Percentiles rank a stretch among this genome's conserved stretches.
These are phyloP conservation scores for Rhinoderma darwinii DNA, from an alignment of 2,113 vertebrate genomes.

Conservation along the genomic window DNA sequence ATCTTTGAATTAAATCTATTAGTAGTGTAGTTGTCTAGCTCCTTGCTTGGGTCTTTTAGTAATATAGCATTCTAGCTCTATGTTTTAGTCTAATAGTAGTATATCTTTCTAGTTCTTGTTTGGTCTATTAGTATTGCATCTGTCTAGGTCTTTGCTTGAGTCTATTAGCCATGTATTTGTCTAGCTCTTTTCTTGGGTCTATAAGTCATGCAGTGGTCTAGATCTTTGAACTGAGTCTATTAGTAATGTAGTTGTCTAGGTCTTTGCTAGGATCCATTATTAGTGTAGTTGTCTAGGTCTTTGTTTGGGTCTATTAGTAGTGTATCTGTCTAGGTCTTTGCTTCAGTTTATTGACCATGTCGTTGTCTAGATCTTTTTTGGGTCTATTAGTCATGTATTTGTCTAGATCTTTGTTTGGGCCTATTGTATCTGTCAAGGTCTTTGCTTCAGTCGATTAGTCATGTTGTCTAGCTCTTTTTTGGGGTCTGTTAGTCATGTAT, in stretches of 20 bases:
- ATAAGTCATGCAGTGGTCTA: too few species aligned
- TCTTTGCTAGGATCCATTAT: too few species aligned
- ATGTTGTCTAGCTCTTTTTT: neutral
- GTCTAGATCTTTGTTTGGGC: too few species aligned
- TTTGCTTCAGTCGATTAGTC: neutral
- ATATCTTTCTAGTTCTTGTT: too few species aligned
- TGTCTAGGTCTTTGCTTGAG: too few species aligned
- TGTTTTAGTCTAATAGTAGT: too few species aligned
- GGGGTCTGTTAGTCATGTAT: neutral
- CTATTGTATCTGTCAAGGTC: neutral
- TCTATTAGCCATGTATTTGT: too few species aligned
- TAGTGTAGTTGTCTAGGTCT: neutral
- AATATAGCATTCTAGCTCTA: too few species aligned
- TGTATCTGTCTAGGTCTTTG: neutral
- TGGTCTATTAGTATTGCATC: too few species aligned
- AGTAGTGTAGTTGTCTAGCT: neutral
- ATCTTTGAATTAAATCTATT: too few species aligned
- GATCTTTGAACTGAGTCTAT: too few species aligned
- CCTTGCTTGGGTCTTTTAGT: neutral
- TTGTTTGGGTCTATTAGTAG: neutral
- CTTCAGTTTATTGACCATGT: neutral
- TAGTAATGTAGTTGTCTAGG: neutral
- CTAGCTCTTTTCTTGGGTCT: too few species aligned
- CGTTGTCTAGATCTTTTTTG: neutral
- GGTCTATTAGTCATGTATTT: neutral